Evolutionary conservation across 2,888 invertebrate species (phyloP).

Genomic region (Schizotus pectinicornis): DNA sequence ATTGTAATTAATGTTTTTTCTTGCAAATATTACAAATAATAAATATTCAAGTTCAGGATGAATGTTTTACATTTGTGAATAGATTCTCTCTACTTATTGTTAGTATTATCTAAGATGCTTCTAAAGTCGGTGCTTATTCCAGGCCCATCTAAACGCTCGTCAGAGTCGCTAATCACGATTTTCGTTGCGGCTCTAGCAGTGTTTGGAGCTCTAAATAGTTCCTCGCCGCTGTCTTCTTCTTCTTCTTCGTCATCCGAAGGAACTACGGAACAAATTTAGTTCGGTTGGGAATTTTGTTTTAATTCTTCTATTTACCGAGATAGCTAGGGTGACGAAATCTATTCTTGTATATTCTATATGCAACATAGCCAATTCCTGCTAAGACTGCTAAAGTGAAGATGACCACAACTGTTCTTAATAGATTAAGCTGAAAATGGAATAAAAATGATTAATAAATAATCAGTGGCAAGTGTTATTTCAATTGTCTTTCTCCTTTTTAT

Average conservation of each 20-base stretch:
- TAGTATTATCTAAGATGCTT: conserved; percentile 44
- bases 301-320: conserved; percentile 37
- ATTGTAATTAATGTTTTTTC: too few species aligned
- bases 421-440: conserved; percentile 41
- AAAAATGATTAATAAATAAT: not conserved
- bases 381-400: conserved; percentile 41
- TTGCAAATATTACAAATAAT: too few species aligned
- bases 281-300: not conserved
- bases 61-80: too few species aligned
- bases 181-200: conserved; percentile 26
- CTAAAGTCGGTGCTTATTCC: conserved; percentile 46
- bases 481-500: not conserved
- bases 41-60: too few species aligned
- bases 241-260: conserved; percentile 44
- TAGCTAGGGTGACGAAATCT: conserved; percentile 44
- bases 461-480: not conserved
- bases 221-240: conserved; percentile 45
- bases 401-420: conserved; percentile 41
- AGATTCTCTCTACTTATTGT: conserved; percentile 21
- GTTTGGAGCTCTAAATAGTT: conserved; percentile 43
- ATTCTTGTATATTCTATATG: conserved; percentile 45
- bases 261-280: conserved; percentile 11
- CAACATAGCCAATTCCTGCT: conserved; percentile 40
- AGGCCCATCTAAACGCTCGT: conserved; percentile 32
- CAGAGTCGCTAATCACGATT: conserved; percentile 7